These are phyloP conservation scores for Tanytarsus gracilentus DNA, from an alignment of 2,888 invertebrate genomes.

Conservation along the genomic window DNA sequence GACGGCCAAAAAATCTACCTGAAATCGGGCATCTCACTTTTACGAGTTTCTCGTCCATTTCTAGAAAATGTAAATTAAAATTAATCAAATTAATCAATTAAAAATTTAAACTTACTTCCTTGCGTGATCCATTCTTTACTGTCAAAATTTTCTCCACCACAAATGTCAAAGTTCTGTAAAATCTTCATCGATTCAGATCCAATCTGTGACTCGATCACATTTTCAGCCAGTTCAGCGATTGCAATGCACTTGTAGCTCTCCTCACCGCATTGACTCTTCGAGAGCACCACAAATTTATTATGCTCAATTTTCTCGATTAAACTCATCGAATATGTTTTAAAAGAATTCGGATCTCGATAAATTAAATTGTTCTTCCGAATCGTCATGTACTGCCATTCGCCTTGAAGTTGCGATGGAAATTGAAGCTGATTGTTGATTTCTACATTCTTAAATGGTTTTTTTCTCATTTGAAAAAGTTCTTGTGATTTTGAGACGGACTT, in stretches of 20 bases:
- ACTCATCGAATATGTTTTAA: constrained; percentile 17
- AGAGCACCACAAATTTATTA: constrained; percentile 46
- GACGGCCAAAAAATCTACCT: constrained; percentile 55
- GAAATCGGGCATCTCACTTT: constrained; percentile 54
- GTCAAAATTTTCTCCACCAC: constrained; percentile 46
- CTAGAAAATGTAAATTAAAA: constrained; percentile 33
- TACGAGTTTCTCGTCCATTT: constrained; percentile 31
- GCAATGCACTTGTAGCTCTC: constrained; percentile 32
- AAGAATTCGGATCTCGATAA: constrained; percentile 10
- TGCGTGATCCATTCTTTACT: constrained; percentile 51
- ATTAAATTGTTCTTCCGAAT: constrained; percentile 1
- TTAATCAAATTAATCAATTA: constrained; percentile 8
- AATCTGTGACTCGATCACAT: constrained; percentile 33
- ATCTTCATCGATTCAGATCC: constrained; percentile 29
- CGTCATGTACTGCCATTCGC: constrained; percentile 19
- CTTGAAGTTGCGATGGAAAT: constrained; percentile 11
- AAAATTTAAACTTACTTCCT: constrained; percentile 43
- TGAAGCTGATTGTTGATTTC: neutral
- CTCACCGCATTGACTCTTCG: constrained; percentile 42
- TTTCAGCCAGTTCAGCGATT: constrained; percentile 31
- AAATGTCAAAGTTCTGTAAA: constrained; percentile 33
- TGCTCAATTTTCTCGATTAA: constrained; percentile 32
- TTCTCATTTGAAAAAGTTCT: constrained; percentile 30
- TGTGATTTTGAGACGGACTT: too few relatives aligned
- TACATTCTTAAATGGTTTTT: constrained; percentile 17